These are phyloP conservation scores for Boloria euphrosyne DNA, from an alignment of 2,888 invertebrate genomes.

Conservation along the genomic window DNA sequence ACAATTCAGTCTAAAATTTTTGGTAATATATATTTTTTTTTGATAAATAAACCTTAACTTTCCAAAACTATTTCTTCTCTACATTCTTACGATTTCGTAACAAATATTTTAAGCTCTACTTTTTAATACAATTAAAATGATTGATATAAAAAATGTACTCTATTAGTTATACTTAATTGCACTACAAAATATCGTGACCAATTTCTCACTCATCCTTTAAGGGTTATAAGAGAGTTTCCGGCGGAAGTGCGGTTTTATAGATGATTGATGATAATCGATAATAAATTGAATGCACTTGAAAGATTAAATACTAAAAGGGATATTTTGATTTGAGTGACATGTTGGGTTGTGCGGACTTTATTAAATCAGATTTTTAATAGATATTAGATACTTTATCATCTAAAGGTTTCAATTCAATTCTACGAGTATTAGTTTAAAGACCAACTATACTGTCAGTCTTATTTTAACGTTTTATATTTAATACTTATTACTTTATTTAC, in stretches of 20 bases:
- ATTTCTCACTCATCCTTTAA: constrained; percentile 4
- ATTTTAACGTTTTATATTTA: no score
- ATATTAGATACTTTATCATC: neutral
- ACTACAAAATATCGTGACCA: neutral
- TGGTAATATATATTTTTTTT: no score
- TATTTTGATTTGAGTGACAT: constrained; percentile 18
- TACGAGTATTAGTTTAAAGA: no score
- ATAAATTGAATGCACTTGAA: constrained; percentile 13
- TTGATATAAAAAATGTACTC: neutral
- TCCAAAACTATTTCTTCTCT: no score
- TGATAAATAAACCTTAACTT: no score
- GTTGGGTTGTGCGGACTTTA: neutral
- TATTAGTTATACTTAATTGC: neutral
- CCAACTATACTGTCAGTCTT: no score
- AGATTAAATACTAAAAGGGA: constrained; percentile 8
- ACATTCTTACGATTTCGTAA: no score
- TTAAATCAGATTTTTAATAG: neutral
- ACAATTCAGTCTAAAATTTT: no score
- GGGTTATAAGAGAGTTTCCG: constrained; percentile 22
- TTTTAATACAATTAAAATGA: neutral
- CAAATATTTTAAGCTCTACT: no score
- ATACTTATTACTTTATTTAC: no score
- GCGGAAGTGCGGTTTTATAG: constrained; percentile 19
- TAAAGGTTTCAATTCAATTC: neutral
- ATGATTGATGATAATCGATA: constrained; percentile 17